Evolutionary conservation across 2,113 vertebrate species (phyloP).

Genomic region (Archilochus colubris): DNA sequence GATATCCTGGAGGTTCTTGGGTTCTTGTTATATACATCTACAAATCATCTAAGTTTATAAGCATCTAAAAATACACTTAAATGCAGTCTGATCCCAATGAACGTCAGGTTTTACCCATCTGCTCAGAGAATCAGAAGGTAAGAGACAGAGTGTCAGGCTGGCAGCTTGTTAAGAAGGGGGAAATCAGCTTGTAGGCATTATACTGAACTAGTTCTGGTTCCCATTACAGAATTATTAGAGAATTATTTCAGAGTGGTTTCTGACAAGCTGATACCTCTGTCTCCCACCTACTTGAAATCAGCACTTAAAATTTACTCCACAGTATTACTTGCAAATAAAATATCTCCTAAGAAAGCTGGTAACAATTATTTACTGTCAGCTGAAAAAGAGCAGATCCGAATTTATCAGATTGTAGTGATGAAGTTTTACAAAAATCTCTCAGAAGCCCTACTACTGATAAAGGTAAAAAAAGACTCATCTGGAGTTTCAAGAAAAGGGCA

Average conservation of each 20-base stretch:
- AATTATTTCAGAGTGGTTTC: neutral
- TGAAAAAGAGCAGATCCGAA: conserved; percentile 11
- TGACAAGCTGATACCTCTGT: neutral
- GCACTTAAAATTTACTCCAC: neutral
- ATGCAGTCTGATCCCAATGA: neutral
- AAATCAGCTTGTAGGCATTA: neutral
- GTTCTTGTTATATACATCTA: neutral
- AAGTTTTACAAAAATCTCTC: conserved; percentile 14
- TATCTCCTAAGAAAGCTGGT: neutral
- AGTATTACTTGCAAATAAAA: neutral
- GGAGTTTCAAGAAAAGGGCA: neutral
- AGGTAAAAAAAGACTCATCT: neutral
- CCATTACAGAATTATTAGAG: too few species aligned
- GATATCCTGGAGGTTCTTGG: neutral
- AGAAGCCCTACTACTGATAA: neutral
- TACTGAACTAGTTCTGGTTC: neutral
- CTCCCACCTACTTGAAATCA: neutral
- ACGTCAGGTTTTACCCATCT: neutral
- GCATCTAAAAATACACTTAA: neutral
- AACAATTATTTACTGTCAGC: neutral
- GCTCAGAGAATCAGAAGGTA: neutral
- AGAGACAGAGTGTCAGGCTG: neutral
- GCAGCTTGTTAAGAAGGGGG: neutral
- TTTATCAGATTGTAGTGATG: neutral
- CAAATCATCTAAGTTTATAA: neutral